These are phyloP conservation scores for Percopsis transmontana DNA, from an alignment of 2,113 vertebrate species.

Conservation along the genomic window DNA sequence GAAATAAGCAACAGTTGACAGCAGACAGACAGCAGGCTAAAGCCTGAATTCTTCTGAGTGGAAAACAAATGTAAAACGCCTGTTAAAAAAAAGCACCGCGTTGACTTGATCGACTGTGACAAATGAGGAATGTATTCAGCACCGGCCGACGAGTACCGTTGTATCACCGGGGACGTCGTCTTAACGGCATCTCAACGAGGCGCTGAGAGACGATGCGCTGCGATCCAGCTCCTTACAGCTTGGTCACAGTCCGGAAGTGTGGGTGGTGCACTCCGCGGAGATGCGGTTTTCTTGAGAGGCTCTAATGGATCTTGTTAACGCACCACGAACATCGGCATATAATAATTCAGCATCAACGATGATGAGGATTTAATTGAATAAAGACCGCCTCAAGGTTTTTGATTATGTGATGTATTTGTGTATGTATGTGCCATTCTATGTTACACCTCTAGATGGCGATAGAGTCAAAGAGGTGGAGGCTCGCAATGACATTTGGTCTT, in stretches of 20 bases:
- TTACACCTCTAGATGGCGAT: conserved; percentile 33
- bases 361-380: no score
- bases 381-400: no score
- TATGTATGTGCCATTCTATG: neutral
- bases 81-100: neutral
- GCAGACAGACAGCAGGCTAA: conserved; percentile 53
- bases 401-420: neutral
- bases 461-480: neutral
- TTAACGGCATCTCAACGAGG: conserved; percentile 43
- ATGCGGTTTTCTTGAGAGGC: no score
- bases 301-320: no score
- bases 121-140: conserved; percentile 2
- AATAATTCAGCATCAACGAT: no score
- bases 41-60: conserved; percentile 32
- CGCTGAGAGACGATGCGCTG: conserved; percentile 44
- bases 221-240: conserved; percentile 49
- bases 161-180: conserved; percentile 20
- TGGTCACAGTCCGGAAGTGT: conserved; percentile 59
- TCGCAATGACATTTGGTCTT: neutral
- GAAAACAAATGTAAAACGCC: neutral
- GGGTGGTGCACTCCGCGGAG: conserved; percentile 4
- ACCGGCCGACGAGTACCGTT: conserved; percentile 11
- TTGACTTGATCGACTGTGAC: conserved; percentile 10
- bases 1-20: conserved; percentile 71
- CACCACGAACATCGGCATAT: no score